Percentiles rank a stretch among this genome's conserved stretches.
phyloP scores from a whole-genome alignment of 2,888 invertebrate genomes.

The Cactoblastis cactorum region DNA sequence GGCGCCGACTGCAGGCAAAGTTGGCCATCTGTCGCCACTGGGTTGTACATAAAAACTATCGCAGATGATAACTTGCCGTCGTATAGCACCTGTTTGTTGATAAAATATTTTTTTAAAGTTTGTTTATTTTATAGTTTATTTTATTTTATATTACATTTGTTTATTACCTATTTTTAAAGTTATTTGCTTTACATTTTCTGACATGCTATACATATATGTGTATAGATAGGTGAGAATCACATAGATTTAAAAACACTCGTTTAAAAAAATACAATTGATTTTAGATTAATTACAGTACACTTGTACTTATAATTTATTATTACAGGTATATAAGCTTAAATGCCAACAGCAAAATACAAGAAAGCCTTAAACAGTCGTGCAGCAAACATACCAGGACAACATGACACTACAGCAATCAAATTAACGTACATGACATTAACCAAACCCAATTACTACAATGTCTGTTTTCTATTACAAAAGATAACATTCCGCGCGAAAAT shows the following conservation, averaged over 20 bases:
- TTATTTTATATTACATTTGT: not conserved
- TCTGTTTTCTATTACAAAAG: conserved; percentile 1
- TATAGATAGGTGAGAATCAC: not conserved
- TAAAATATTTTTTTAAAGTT: conserved; percentile 17
- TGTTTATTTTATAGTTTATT: not conserved
- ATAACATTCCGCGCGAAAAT: not conserved
- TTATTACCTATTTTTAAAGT: too few relatives aligned
- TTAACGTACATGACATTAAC: conserved; percentile 1
- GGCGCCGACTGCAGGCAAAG: conserved; percentile 98
- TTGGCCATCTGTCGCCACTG: conserved; percentile 99
- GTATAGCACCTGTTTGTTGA: conserved; percentile 89
- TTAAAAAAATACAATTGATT: not conserved
- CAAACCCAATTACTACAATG: conserved; percentile 4
- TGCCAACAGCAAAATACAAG: not conserved
- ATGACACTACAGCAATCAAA: conserved; percentile 1
- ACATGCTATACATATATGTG: not conserved
- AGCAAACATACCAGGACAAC: not conserved
- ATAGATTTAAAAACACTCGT: not conserved
- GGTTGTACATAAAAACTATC: conserved; percentile 99
- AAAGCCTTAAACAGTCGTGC: not conserved
- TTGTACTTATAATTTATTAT: not conserved
- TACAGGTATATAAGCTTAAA: not conserved
- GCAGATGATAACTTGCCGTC: conserved; percentile 98
- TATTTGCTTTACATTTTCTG: not conserved
- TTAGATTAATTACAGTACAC: not conserved